A percentile compares a stretch with the other conserved stretches of the same genome.
phyloP scores from a whole-genome alignment of 1,140 invertebrate species.

The Epicauta chinensis region DNA sequence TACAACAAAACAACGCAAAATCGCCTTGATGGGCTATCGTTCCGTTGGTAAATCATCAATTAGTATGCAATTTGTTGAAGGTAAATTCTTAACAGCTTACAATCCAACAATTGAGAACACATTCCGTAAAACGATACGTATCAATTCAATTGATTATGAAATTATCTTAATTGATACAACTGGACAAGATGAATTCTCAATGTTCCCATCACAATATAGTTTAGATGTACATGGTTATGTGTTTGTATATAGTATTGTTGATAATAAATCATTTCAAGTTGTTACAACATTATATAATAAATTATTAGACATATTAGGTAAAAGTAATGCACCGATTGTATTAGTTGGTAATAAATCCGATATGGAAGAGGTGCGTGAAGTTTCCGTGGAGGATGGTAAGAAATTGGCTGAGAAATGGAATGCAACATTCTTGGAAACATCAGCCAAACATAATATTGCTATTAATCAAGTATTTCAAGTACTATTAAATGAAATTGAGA shows the following conservation, averaged over 20 bases:
- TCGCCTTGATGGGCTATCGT: constrained; percentile 95
- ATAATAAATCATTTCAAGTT: constrained; percentile 94
- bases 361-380: constrained; percentile 86
- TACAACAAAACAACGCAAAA: constrained; percentile 76
- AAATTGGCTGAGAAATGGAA: constrained; percentile 90
- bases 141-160: constrained; percentile 92
- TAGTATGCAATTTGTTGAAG: constrained; percentile 96
- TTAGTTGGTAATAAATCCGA: constrained; percentile 97
- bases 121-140: constrained; percentile 83
- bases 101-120: constrained; percentile 99
- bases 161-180: constrained; percentile 94
- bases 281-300: constrained; percentile 96
- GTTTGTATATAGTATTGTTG: constrained; percentile 94
- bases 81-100: constrained; percentile 97
- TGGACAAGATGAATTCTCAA: constrained; percentile 97
- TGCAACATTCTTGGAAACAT: constrained; percentile 92
- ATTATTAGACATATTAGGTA: constrained; percentile 91
- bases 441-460: constrained; percentile 94
- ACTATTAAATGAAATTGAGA: constrained; percentile 82
- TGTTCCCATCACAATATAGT: constrained; percentile 95
- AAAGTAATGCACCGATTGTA: constrained; percentile 90
- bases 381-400: constrained; percentile 88
- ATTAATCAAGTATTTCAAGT: constrained; percentile 64
- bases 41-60: constrained; percentile 98
- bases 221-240: constrained; percentile 99